These are phyloP conservation scores for Paralichthys olivaceus DNA, from an alignment of 2,113 vertebrate genomes.

Conservation along the genomic window DNA sequence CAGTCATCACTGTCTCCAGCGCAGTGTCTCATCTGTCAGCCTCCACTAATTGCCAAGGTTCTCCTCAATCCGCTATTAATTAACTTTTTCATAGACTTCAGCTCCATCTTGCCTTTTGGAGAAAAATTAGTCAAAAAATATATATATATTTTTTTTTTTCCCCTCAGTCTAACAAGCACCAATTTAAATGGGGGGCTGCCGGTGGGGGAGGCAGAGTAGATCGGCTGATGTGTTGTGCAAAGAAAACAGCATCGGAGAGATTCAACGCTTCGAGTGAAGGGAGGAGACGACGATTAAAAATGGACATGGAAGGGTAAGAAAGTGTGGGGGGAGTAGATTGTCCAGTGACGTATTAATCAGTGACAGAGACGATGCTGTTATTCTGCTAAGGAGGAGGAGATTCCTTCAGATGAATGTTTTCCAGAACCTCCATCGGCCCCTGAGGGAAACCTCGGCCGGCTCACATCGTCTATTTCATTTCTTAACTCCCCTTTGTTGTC, in stretches of 20 bases:
- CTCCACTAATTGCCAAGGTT: conserved; percentile 69
- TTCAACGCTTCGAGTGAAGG: no score
- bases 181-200: conserved; percentile 57
- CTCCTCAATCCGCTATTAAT: conserved; percentile 66
- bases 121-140: conserved; percentile 50
- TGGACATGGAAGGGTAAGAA: no score
- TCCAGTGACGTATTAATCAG: no score
- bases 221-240: no score
- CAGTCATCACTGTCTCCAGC: conserved; percentile 35
- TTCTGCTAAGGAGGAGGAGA: neutral
- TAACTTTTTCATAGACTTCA: conserved; percentile 59
- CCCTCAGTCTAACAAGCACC: conserved; percentile 55
- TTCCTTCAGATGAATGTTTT: neutral
- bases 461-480: neutral
- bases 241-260: no score
- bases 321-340: no score
- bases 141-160: neutral
- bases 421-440: neutral
- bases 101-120: neutral
- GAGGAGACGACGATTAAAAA: no score
- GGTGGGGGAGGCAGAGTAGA: neutral
- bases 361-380: no score
- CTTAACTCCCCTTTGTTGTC: neutral
- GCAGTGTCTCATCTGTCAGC: conserved; percentile 44
- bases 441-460: neutral